phyloP scores from a whole-genome alignment of 92 coral and sea anemone species.

The Paragorgia papillata region DNA sequence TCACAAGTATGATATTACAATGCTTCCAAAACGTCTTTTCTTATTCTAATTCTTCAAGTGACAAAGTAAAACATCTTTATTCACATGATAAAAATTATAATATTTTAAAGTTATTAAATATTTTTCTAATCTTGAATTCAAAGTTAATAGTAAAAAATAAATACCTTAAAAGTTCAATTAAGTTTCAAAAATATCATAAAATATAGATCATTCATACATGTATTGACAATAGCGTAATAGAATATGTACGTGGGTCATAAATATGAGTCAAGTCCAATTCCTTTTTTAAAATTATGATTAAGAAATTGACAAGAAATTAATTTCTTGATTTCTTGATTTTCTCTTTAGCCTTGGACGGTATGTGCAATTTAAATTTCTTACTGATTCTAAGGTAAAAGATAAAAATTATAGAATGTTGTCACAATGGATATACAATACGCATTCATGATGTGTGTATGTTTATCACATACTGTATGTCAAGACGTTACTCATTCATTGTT shows the following conservation, averaged over 20 bases:
- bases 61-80: too few species aligned
- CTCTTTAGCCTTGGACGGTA: constrained; percentile 42
- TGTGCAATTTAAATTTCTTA: constrained; percentile 42
- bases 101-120: too few species aligned
- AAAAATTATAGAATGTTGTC: not conserved
- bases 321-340: constrained; percentile 20
- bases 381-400: constrained; percentile 26
- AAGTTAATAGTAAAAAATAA: too few species aligned
- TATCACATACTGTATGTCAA: not conserved
- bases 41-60: too few species aligned
- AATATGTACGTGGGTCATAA: not conserved
- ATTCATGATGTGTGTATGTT: not conserved
- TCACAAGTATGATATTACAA: too few species aligned
- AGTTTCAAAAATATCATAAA: too few species aligned
- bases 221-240: not conserved
- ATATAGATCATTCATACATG: too few species aligned
- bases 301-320: constrained; percentile 8
- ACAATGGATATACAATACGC: not conserved
- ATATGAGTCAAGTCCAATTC: constrained; percentile 11
- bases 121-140: too few species aligned
- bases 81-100: too few species aligned
- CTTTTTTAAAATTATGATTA: not conserved
- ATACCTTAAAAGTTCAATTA: too few species aligned
- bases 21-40: too few species aligned
- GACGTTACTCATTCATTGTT: too few species aligned